These are phyloP conservation scores for Harlomillsia oculata DNA, from an alignment of 1,140 invertebrate species.

Conservation along the genomic window DNA sequence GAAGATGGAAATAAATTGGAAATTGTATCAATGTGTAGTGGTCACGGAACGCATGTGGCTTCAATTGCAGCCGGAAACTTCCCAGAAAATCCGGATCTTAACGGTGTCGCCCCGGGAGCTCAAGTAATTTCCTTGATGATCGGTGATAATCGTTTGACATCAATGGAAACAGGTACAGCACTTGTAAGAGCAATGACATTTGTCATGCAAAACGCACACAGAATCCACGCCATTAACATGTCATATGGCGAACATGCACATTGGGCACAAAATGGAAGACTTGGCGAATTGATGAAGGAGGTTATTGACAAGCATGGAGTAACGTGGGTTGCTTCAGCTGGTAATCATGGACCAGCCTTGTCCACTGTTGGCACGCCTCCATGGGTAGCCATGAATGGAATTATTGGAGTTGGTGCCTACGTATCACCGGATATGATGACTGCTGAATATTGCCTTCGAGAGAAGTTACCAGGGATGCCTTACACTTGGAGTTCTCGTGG, in stretches of 20 bases:
- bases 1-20: constrained; percentile 84
- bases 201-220: constrained; percentile 53
- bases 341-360: constrained; percentile 88
- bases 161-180: constrained; percentile 96
- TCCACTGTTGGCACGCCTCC: constrained; percentile 88
- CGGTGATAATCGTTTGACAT: constrained; percentile 40
- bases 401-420: constrained; percentile 90
- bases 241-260: constrained; percentile 92
- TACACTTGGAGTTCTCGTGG: constrained; percentile 94
- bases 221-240: constrained; percentile 89
- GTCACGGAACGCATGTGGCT: constrained; percentile 72
- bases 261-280: constrained; percentile 47
- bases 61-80: constrained; percentile 69
- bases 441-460: constrained; percentile 82
- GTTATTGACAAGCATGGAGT: constrained; percentile 87
- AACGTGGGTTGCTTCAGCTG: constrained; percentile 82
- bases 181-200: constrained; percentile 81
- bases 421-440: constrained; percentile 96
- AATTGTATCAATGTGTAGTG: constrained; percentile 86
- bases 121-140: constrained; percentile 90
- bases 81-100: constrained; percentile 75
- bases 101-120: constrained; percentile 92
- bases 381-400: constrained; percentile 65
- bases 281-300: constrained; percentile 59
- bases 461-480: constrained; percentile 69